phyloP scores from a whole-genome alignment of 2,888 invertebrate species.

The Coecobrya sp. region DNA sequence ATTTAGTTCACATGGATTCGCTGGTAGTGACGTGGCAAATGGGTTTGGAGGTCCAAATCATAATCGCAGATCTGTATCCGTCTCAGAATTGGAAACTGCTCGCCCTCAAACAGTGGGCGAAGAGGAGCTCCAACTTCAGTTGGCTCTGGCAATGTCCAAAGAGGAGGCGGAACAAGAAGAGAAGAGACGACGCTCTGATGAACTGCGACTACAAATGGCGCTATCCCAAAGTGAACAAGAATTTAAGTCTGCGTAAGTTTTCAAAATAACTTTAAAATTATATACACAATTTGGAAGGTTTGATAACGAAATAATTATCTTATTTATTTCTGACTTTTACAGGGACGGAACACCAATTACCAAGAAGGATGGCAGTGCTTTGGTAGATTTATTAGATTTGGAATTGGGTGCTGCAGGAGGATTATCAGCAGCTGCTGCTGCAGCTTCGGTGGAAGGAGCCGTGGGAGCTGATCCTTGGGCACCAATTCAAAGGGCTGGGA shows the following conservation, averaged over 20 bases:
- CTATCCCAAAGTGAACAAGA: slow-evolving; percentile 98
- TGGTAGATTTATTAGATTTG: slow-evolving; percentile 95
- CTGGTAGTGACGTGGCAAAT: slow-evolving; percentile 73
- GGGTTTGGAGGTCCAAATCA: slow-evolving; percentile 79
- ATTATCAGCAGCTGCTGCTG: neutral
- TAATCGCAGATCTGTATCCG: slow-evolving; percentile 74
- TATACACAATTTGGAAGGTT: too few relatives aligned
- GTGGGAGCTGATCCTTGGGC: slow-evolving; percentile 87
- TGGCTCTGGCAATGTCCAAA: slow-evolving; percentile 99
- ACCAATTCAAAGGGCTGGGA: slow-evolving; percentile 80
- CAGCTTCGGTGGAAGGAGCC: slow-evolving; percentile 87
- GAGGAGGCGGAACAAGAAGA: slow-evolving; percentile 99
- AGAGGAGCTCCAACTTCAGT: slow-evolving; percentile 98
- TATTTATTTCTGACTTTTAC: slow-evolving; percentile 1
- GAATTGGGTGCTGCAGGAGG: slow-evolving; percentile 90
- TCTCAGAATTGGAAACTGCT: slow-evolving; percentile 94
- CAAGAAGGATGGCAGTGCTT: slow-evolving; percentile 87
- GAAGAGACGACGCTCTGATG: slow-evolving; percentile 97
- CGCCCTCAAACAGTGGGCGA: slow-evolving; percentile 99
- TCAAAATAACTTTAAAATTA: too few relatives aligned
- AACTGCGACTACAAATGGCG: slow-evolving; percentile 98
- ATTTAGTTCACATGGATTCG: slow-evolving; percentile 83
- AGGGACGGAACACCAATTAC: slow-evolving; percentile 69
- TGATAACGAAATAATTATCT: slow-evolving; percentile 30
- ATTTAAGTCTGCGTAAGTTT: slow-evolving; percentile 89